Evolutionary conservation across 2,888 invertebrate species (phyloP), one percentile per base, ranked within the genome.

Genomic region (Cyclophora punctaria): DNA sequence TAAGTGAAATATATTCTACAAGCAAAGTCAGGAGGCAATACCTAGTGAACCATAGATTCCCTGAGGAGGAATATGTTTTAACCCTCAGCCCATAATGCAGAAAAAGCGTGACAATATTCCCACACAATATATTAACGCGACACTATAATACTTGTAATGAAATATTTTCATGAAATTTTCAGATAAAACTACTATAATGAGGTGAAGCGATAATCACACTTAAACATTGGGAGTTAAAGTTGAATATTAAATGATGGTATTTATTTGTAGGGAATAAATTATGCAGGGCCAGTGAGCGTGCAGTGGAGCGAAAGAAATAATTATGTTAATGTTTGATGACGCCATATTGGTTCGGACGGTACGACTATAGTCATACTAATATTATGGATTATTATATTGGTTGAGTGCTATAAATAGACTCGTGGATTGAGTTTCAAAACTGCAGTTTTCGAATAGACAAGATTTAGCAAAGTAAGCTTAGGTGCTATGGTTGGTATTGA

Each of bases 271-370:
- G 56, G 51, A 57, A 59, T 58, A 53, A 57, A 59, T 58, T 59
- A 55, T 54, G 52, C 55, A 48, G 52, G 56, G 50, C 48, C 54
- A 56, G 56, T 50, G 53, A 57, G 50, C 55, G 58, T 51, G 56
- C 62, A 62, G 55, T 62, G 58, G 56, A 55, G 55, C 50, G 60
- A 60, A 58, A 60, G 57, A 62, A 60, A 62, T 60, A 60, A 62
- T 62, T 61, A 57, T 61, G 58, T 57, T 57, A 60, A 60, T 60
- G 60, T 60, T 58, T 60, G 57, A 56, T 55, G 58, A 56, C 50
- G 56, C 50, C 53, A 58, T 57, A 54, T 52, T 48, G 54, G 51
- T 47, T 51, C 53, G 20, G 20, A 20, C 20, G 2, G 20, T 20
- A 20, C 20, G 2, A 20, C 20, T 20, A 20, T 20, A 20, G 1